Percentiles rank a stretch among this genome's conserved stretches.
Evolutionary conservation across 2,113 vertebrate genomes (phyloP).

Genomic region (Lucifuga dentata): DNA sequence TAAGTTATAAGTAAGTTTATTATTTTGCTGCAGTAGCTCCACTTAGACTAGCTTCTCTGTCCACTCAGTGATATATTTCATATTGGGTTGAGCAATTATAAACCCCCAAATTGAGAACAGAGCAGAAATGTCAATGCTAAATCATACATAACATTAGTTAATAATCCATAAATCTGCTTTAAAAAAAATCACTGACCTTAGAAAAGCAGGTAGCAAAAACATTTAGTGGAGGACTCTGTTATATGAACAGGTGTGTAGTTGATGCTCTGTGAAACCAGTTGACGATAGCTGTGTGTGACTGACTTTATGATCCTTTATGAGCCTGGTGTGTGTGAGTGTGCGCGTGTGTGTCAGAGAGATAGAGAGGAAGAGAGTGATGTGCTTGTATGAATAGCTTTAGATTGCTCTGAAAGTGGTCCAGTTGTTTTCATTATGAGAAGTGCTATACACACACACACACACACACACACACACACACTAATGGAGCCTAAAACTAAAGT

Average conservation of each 20-base stretch:
- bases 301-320: neutral
- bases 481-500: slow-evolving; percentile 40
- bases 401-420: no score
- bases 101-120: neutral
- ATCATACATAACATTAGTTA: neutral
- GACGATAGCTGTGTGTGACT: neutral
- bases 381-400: no score
- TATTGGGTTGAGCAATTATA: slow-evolving; percentile 33
- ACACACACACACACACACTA: slow-evolving; percentile 4
- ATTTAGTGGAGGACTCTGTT: neutral
- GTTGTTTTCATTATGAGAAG: no score
- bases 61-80: slow-evolving; percentile 2
- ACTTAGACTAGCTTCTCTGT: no score
- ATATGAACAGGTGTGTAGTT: neutral
- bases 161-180: neutral
- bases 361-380: no score
- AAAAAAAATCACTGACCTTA: neutral
- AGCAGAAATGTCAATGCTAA: neutral
- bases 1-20: no score
- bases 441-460: slow-evolving; percentile 8
- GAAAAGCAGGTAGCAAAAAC: neutral
- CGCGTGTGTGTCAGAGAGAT: neutral
- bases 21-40: no score
- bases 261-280: neutral
- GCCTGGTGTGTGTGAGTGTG: no score